Percentiles rank a stretch among this genome's conserved stretches.
Conservation (phyloP, 2,113 vertebrate species). For the Takifugu bimaculatus region DNA sequence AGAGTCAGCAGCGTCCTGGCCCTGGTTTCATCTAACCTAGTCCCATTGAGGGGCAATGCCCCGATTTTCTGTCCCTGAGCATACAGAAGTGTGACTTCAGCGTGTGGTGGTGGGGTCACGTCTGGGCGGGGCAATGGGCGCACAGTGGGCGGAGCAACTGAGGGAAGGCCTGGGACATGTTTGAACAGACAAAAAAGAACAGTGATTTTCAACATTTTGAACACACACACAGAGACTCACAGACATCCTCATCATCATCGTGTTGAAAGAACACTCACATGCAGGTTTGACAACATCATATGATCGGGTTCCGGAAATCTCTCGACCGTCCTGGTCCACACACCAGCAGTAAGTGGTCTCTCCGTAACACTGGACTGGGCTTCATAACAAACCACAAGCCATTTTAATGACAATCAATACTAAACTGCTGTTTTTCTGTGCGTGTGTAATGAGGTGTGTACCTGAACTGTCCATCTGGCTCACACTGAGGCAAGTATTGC, state of each 20-base stretch:
- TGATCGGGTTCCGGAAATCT: constrained; percentile 84
- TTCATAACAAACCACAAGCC: constrained; percentile 5
- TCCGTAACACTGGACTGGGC: constrained; percentile 86
- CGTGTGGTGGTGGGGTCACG: constrained; percentile 72
- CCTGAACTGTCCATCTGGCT: constrained; percentile 78
- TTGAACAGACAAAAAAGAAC: neutral
- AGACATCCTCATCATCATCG: neutral
- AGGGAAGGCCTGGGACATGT: constrained; percentile 81
- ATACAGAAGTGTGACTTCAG: constrained; percentile 86
- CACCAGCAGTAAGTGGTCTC: constrained; percentile 96
- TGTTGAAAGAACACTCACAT: constrained; percentile 74
- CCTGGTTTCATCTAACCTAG: constrained; percentile 75
- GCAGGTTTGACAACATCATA: constrained; percentile 80
- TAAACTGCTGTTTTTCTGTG: neutral
- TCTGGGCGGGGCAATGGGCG: constrained; percentile 80
- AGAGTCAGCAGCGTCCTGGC: constrained; percentile 86
- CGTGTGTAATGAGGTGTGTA: constrained; percentile 15
- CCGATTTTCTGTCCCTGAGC: constrained; percentile 96
- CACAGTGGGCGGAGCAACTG: constrained; percentile 75
- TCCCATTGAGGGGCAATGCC: constrained; percentile 86
- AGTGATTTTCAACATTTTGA: neutral
- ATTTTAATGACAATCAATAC: neutral
- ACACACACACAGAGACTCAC: neutral
- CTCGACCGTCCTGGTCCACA: constrained; percentile 85
- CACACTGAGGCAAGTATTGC: constrained; percentile 89